Evolutionary conservation across 1,140 invertebrate genomes (phyloP).

Genomic region (Ceratina australensis): DNA sequence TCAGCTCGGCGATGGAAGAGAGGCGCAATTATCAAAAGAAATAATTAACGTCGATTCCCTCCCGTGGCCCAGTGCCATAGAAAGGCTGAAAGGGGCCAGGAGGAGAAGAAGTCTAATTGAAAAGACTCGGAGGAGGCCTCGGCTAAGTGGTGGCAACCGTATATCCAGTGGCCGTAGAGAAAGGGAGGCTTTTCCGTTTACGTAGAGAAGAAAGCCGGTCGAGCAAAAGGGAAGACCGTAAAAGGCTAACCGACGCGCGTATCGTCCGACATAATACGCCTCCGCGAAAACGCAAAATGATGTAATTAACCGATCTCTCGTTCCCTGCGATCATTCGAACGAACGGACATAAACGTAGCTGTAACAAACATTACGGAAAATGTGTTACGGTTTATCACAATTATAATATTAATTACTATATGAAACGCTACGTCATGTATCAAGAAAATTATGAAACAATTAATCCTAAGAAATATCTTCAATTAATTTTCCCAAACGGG

Average conservation of each 20-base stretch:
- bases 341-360: neutral
- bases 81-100: neutral
- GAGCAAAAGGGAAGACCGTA: slow-evolving; percentile 36
- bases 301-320: too few species aligned
- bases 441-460: too few species aligned
- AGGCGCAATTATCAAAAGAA: slow-evolving; percentile 14
- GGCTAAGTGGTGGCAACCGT: slow-evolving; percentile 8
- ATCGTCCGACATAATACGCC: slow-evolving; percentile 21
- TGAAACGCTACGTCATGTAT: too few species aligned
- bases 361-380: too few species aligned
- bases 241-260: slow-evolving; percentile 39
- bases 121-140: slow-evolving; percentile 4
- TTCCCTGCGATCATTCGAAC: too few species aligned
- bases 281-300: slow-evolving; percentile 45
- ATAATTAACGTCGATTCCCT: slow-evolving; percentile 21
- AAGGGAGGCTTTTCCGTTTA: slow-evolving; percentile 40
- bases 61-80: slow-evolving; percentile 26
- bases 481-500: too few species aligned
- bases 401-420: too few species aligned
- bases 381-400: too few species aligned
- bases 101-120: slow-evolving; percentile 9
- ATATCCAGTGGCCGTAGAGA: slow-evolving; percentile 7
- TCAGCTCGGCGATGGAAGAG: neutral
- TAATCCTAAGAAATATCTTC: too few species aligned
- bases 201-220: slow-evolving; percentile 47